A percentile compares a stretch with the other conserved stretches of the same genome.
Evolutionary conservation across 2,113 vertebrate species (phyloP).

Genomic region (Genyomyrus donnyi): DNA sequence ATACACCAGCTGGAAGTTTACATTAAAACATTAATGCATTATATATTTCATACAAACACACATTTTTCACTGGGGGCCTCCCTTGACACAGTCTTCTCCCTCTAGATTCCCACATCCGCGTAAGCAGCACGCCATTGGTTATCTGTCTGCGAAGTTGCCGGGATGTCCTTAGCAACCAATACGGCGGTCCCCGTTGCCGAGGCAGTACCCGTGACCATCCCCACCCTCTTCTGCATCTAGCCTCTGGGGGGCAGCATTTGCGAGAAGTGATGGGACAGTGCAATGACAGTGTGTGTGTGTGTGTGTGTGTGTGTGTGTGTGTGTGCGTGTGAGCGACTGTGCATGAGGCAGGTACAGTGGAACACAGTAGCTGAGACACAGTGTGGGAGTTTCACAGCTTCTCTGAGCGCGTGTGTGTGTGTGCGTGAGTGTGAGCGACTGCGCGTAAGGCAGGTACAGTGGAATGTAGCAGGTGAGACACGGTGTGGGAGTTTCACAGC

Average conservation of each 20-base stretch:
- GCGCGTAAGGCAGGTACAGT: neutral
- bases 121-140: neutral
- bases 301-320: neutral
- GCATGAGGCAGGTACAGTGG: neutral
- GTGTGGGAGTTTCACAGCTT: neutral
- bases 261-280: neutral
- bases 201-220: neutral
- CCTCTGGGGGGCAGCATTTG: neutral
- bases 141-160: neutral
- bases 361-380: neutral
- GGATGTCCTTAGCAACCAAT: constrained; percentile 18
- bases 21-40: neutral
- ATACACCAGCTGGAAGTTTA: neutral
- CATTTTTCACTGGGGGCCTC: neutral
- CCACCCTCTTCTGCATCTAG: neutral
- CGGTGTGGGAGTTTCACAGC: neutral
- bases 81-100: neutral
- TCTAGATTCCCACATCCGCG: neutral
- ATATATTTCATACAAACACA: neutral
- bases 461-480: neutral
- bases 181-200: neutral
- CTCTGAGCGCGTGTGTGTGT: neutral
- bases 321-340: neutral
- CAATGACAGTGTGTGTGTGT: neutral
- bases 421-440: neutral